Conservation (phyloP, 2,888 invertebrate genomes). For the Syrphus vitripennis region DNA sequence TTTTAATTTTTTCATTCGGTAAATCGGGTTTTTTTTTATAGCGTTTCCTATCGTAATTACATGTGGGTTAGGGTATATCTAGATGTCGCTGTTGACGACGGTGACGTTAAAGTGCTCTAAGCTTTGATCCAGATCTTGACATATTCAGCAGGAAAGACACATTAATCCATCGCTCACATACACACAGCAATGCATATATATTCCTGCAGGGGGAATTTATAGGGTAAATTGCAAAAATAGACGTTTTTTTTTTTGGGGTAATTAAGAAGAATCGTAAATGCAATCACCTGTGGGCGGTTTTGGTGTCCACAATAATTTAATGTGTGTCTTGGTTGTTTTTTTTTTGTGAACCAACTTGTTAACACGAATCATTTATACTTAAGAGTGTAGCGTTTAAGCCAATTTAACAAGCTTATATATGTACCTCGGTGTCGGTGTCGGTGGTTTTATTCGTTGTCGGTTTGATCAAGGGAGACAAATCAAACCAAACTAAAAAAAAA, state of each 20-base stretch:
- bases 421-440: neutral
- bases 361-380: constrained; percentile 40
- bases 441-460: neutral
- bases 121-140: constrained; percentile 66
- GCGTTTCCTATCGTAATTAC: constrained; percentile 36
- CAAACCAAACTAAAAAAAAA: neutral
- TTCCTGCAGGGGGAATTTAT: constrained; percentile 43
- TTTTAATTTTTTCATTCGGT: neutral
- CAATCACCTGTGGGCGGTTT: constrained; percentile 58
- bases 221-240: constrained; percentile 17
- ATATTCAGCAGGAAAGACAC: constrained; percentile 49
- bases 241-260: constrained; percentile 25
- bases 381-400: constrained; percentile 33
- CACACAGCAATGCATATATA: neutral
- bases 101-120: constrained; percentile 15
- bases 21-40: neutral
- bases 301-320: constrained; percentile 15
- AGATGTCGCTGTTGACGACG: constrained; percentile 41
- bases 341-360: constrained; percentile 53
- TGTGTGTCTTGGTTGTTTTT: constrained; percentile 30
- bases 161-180: constrained; percentile 24
- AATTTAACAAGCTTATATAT: constrained; percentile 6
- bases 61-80: constrained; percentile 54
- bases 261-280: constrained; percentile 64
- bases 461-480: constrained; percentile 9